A percentile compares a stretch with the other conserved stretches of the same genome.
Evolutionary conservation across 2,888 invertebrate species (phyloP).

Genomic region (Ectemnius continuus): DNA sequence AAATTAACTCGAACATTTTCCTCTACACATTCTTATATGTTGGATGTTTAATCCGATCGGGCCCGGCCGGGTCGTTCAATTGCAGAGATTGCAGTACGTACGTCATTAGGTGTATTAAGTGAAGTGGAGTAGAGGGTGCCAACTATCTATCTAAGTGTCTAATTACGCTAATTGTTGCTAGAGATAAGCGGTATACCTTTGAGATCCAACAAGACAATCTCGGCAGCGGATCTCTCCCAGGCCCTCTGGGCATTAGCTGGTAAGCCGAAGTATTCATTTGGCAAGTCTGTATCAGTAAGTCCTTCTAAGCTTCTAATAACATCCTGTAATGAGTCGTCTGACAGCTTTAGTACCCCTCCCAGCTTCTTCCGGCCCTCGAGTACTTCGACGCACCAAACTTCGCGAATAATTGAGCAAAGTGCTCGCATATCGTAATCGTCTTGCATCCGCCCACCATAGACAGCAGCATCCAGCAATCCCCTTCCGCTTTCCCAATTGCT

Average conservation of each 20-base stretch:
- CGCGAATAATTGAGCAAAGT: slow-evolving; percentile 83
- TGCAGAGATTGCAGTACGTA: no score
- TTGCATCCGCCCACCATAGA: slow-evolving; percentile 93
- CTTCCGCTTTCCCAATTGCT: slow-evolving; percentile 81
- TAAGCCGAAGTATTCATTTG: slow-evolving; percentile 86
- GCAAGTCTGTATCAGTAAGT: slow-evolving; percentile 86
- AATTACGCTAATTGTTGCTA: no score
- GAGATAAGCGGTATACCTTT: slow-evolving; percentile 77
- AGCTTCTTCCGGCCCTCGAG: slow-evolving; percentile 82
- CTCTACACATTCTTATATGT: no score
- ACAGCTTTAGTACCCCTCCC: slow-evolving; percentile 67
- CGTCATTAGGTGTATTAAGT: no score
- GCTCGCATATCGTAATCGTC: slow-evolving; percentile 86
- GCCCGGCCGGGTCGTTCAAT: no score
- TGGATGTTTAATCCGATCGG: no score
- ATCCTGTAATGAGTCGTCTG: slow-evolving; percentile 79
- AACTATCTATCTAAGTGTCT: no score
- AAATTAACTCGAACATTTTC: no score
- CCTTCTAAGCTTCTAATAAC: slow-evolving; percentile 83
- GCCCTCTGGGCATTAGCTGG: slow-evolving; percentile 92
- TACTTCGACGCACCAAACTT: slow-evolving; percentile 76
- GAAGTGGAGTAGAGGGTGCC: no score
- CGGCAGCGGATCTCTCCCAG: slow-evolving; percentile 86
- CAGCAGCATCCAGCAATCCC: slow-evolving; percentile 87
- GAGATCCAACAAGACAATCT: slow-evolving; percentile 82